Percentiles rank a stretch among this genome's conserved stretches.
phyloP scores from a whole-genome alignment of 2,113 vertebrate genomes.

The Pycnonotus jocosus region DNA sequence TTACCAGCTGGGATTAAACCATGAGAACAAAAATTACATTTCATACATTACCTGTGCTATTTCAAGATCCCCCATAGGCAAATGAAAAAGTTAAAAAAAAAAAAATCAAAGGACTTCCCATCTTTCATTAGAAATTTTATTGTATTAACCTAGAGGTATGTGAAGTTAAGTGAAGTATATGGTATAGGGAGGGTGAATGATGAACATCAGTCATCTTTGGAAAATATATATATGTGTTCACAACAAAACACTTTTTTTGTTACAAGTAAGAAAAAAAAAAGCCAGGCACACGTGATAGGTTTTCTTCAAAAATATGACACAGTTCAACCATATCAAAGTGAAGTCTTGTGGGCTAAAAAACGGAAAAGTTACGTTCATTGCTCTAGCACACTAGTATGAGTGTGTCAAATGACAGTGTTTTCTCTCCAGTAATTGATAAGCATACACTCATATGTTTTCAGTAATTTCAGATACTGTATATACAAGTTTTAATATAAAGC shows the following conservation, averaged over 20 bases:
- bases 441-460: background rate
- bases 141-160: slow-evolving; percentile 53
- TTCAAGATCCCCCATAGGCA: background rate
- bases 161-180: slow-evolving; percentile 43
- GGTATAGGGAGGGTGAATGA: slow-evolving; percentile 16
- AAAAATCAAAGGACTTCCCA: background rate
- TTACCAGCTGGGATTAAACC: background rate
- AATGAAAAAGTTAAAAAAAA: background rate
- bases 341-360: slow-evolving; percentile 8
- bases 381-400: background rate
- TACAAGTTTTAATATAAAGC: slow-evolving; percentile 12
- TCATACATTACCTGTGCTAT: background rate
- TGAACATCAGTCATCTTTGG: slow-evolving; percentile 60
- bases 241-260: slow-evolving; percentile 43
- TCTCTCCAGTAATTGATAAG: background rate
- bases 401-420: background rate
- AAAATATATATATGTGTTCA: slow-evolving; percentile 58
- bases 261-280: slow-evolving; percentile 26
- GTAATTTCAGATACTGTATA: background rate
- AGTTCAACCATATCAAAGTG: slow-evolving; percentile 48
- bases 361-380: background rate
- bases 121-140: slow-evolving; percentile 70
- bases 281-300: background rate
- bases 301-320: slow-evolving; percentile 58
- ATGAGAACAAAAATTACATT: background rate